Percentiles rank a stretch among this genome's conserved stretches.
Conservation (phyloP, 2,888 invertebrate species). For the Luperina testacea region DNA sequence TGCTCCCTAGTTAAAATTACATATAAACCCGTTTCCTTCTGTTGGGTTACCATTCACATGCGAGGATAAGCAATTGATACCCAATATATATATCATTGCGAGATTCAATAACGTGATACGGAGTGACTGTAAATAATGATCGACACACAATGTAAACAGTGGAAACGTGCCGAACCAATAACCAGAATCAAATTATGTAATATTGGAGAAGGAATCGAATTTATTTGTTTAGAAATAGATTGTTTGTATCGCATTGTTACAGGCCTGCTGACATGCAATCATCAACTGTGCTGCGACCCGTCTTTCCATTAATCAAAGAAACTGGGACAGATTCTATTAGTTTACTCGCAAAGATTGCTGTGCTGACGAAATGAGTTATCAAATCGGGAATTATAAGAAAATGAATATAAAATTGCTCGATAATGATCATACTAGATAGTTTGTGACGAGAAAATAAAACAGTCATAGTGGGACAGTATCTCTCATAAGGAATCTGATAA, state of each 20-base stretch:
- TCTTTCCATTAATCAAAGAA: conserved; percentile 81
- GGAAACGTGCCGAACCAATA: conserved; percentile 70
- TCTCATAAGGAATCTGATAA: not conserved
- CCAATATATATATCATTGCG: conserved; percentile 45
- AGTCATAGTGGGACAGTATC: not conserved
- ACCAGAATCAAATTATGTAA: conserved; percentile 75
- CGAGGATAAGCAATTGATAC: conserved; percentile 51
- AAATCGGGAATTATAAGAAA: conserved; percentile 58
- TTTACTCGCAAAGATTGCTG: conserved; percentile 59
- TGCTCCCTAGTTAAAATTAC: conserved; percentile 9
- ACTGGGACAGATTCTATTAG: conserved; percentile 73
- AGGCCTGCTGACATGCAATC: conserved; percentile 66
- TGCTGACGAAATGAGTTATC: conserved; percentile 60
- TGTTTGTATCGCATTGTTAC: conserved; percentile 69
- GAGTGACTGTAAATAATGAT: conserved; percentile 76
- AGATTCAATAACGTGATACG: conserved; percentile 74
- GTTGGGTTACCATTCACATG: conserved; percentile 46
- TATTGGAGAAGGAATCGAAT: conserved; percentile 70
- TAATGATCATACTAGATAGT: conserved; percentile 38
- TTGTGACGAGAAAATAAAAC: conserved; percentile 18
- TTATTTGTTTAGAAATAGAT: conserved; percentile 66
- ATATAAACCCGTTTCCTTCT: conserved; percentile 41
- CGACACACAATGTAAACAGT: conserved; percentile 72
- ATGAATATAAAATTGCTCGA: conserved; percentile 52
- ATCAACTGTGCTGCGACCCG: conserved; percentile 73